Base-by-base conservation (phyloP, 2,797 vertebrate genomes). In the Crypturellus tataupa region DNA sequence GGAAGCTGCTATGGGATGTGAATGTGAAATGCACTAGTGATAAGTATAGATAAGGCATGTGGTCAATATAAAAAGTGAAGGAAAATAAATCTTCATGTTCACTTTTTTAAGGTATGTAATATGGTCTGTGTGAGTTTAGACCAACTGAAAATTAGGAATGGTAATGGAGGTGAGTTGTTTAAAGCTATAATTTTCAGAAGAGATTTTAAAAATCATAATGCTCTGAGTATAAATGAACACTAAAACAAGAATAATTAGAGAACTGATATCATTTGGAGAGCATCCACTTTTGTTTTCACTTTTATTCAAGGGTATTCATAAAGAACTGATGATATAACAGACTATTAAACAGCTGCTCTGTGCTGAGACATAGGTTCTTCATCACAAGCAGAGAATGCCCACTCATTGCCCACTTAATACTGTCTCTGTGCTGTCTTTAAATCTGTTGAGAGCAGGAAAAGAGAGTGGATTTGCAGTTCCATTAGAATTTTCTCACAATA, bases 41-140 rank as follows among this genome's bases (percentile, higher is more conserved):
- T 84, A 92, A 89, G 58, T 59, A 65, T 7, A 67, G 51, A 77
- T 63, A 65, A 31, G n/a, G 42, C 39, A n/a, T 51, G 29, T 40
- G 37, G 73, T 93, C 88, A 88, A 31, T 94, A 78, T 24, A 47
- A 94, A 89, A 95, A 85, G 83, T 35, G 39, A 62, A 65, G 65
- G 56, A 80, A 95, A 90, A 96, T 93, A 95, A 89, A 94, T 96
- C 87, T 96, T 95, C 19, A 31, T 75, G 23, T 23, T 83, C 47
- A 25, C 21, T 89, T 92, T 85, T 35, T 55, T 84, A 65, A 82
- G 58, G 27, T n/a, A 21, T 6, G 11, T 55, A 37, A 47, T 19
- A 31, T 3, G 7, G 37, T 8, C 37, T 77, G 4, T 51, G 6
- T 16, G 12, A 76, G 76, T 76, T 42, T 31, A 85, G n/a, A 56